A percentile compares a stretch with the other conserved stretches of the same genome.
Conservation (phyloP, 2,888 invertebrate genomes). For the Crocallis elinguaria region DNA sequence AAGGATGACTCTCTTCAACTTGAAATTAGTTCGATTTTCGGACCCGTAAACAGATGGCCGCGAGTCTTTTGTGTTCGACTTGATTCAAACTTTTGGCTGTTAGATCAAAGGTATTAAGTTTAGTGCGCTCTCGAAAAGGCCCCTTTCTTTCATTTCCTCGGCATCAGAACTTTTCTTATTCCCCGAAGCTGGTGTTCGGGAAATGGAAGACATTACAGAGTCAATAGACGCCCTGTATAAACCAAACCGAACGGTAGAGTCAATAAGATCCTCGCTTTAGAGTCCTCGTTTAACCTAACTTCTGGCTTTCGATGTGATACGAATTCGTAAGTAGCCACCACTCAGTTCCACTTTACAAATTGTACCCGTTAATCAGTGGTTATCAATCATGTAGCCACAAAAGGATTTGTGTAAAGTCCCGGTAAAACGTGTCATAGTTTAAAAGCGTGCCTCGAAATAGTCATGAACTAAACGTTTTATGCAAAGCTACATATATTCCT, state of each 20-base stretch:
- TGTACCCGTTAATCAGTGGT: constrained; percentile 59
- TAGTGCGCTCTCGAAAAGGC: constrained; percentile 67
- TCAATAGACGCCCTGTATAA: constrained; percentile 74
- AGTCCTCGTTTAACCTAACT: constrained; percentile 68
- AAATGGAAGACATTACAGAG: constrained; percentile 81
- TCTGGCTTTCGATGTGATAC: constrained; percentile 61
- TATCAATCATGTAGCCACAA: constrained; percentile 47
- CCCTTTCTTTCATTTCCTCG: constrained; percentile 73
- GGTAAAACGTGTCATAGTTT: constrained; percentile 25
- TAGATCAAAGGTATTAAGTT: constrained; percentile 81
- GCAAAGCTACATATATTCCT: constrained; percentile 48
- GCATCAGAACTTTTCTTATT: constrained; percentile 79
- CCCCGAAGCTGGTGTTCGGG: constrained; percentile 74
- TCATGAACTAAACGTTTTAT: constrained; percentile 44
- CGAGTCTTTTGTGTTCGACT: constrained; percentile 74
- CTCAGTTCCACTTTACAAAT: constrained; percentile 52
- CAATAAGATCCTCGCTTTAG: constrained; percentile 72
- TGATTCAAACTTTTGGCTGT: constrained; percentile 74
- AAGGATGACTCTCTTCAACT: constrained; percentile 75
- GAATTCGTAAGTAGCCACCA: constrained; percentile 55
- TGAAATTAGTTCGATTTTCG: constrained; percentile 70
- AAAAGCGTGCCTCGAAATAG: constrained; percentile 27
- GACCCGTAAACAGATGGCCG: constrained; percentile 69
- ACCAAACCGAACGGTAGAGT: constrained; percentile 65
- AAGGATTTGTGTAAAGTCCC: constrained; percentile 24